phyloP scores from a whole-genome alignment of 2,888 invertebrate genomes.

The Leptothorax acervorum region DNA sequence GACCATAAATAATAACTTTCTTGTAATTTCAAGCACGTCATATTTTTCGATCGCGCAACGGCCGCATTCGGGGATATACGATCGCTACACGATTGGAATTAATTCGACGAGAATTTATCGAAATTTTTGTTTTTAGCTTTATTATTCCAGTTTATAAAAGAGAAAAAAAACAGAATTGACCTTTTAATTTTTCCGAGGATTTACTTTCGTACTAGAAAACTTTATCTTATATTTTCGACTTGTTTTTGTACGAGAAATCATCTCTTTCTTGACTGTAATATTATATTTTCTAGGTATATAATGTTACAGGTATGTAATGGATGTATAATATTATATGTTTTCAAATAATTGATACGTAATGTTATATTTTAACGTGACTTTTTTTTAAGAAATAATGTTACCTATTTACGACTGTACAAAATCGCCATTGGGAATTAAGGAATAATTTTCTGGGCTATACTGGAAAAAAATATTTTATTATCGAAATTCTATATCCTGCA shows the following conservation, averaged over 20 bases:
- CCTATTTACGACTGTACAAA: not conserved
- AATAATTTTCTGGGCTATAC: not conserved
- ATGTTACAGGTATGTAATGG: not conserved
- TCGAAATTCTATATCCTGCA: not conserved
- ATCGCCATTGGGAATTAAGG: not conserved
- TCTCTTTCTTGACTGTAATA: not conserved
- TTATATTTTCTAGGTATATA: not conserved
- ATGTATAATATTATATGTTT: not conserved
- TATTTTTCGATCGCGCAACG: constrained; percentile 4
- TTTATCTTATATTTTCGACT: not conserved
- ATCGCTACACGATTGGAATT: not conserved
- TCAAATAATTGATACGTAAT: not conserved
- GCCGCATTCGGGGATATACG: not conserved
- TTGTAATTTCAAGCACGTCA: constrained; percentile 13
- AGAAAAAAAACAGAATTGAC: not conserved
- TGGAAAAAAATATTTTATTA: constrained; percentile 5
- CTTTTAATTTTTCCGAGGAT: not conserved
- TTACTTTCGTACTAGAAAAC: not conserved
- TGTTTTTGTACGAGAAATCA: not conserved
- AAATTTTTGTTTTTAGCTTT: not conserved
- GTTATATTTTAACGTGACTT: not conserved
- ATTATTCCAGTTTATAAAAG: not conserved
- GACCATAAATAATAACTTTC: constrained; percentile 36
- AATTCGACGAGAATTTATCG: constrained; percentile 12
- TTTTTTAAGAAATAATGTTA: not conserved